A percentile compares a stretch with the other conserved stretches of the same genome.
phyloP scores from a whole-genome alignment of 2,797 vertebrate species.

The Alosa sapidissima region DNA sequence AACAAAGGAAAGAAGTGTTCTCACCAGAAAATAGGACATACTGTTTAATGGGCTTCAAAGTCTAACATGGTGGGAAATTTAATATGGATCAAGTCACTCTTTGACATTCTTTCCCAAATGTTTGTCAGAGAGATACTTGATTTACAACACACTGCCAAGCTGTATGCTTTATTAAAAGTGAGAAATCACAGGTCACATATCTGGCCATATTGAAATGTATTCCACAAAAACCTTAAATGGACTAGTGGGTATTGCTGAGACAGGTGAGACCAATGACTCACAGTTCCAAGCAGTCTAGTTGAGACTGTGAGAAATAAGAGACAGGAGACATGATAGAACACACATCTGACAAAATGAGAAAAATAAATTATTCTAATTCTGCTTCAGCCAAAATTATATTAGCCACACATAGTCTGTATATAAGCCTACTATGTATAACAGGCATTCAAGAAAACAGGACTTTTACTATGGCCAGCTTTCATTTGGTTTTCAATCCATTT shows the following conservation, averaged over 20 bases:
- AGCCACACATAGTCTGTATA: background rate
- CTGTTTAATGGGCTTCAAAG: background rate
- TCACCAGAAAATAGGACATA: background rate
- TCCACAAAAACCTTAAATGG: background rate
- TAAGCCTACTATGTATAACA: background rate
- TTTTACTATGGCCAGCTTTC: background rate
- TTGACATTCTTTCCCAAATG: background rate
- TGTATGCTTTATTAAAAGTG: background rate
- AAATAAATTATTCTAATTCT: background rate
- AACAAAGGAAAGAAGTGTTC: slow-evolving; percentile 21
- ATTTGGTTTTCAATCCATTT: slow-evolving; percentile 6
- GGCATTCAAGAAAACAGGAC: background rate
- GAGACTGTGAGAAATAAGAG: background rate
- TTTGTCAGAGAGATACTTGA: background rate
- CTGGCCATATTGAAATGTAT: background rate
- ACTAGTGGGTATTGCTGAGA: background rate
- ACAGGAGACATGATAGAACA: background rate
- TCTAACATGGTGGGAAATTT: background rate
- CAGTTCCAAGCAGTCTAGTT: background rate
- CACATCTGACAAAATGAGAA: background rate
- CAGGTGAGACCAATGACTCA: background rate
- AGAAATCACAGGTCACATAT: background rate
- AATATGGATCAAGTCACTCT: background rate
- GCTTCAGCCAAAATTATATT: background rate
- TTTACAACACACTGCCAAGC: background rate